These are phyloP conservation scores for Aleiodes alternator DNA, from an alignment of 2,888 invertebrate genomes.

Conservation along the genomic window DNA sequence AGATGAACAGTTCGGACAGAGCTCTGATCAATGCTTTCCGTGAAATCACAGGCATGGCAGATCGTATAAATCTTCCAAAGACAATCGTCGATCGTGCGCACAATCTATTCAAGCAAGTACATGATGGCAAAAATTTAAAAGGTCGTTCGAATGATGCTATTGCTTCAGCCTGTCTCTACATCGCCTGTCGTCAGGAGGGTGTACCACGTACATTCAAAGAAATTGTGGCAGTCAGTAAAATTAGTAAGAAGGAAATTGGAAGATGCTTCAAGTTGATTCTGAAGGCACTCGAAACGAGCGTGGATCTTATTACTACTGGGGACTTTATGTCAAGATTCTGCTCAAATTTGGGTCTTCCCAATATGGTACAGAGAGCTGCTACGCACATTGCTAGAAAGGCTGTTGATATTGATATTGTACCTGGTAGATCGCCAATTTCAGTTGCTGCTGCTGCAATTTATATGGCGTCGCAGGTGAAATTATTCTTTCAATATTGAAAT, in stretches of 20 bases:
- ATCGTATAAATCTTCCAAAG: conserved; percentile 96
- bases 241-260: conserved; percentile 99
- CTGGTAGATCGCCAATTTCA: conserved; percentile 98
- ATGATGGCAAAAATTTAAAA: conserved; percentile 96
- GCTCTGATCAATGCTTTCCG: conserved; percentile 96
- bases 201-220: conserved; percentile 99
- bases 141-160: conserved; percentile 98
- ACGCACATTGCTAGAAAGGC: conserved; percentile 98
- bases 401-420: conserved; percentile 97
- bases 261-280: conserved; percentile 97
- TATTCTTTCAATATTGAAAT: conserved; percentile 4
- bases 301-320: conserved; percentile 97
- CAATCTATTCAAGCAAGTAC: conserved; percentile 98
- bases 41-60: conserved; percentile 99
- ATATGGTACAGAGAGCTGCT: conserved; percentile 93
- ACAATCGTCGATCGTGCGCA: conserved; percentile 98
- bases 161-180: conserved; percentile 98
- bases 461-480: conserved; percentile 94
- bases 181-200: conserved; percentile 98
- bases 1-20: conserved; percentile 97
- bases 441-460: conserved; percentile 99
- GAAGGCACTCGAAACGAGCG: conserved; percentile 96
- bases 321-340: conserved; percentile 99
- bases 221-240: conserved; percentile 99
- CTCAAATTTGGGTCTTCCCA: conserved; percentile 93